These are phyloP conservation scores for Sesamia inferens DNA, from an alignment of 2,888 invertebrate genomes.

Conservation along the genomic window DNA sequence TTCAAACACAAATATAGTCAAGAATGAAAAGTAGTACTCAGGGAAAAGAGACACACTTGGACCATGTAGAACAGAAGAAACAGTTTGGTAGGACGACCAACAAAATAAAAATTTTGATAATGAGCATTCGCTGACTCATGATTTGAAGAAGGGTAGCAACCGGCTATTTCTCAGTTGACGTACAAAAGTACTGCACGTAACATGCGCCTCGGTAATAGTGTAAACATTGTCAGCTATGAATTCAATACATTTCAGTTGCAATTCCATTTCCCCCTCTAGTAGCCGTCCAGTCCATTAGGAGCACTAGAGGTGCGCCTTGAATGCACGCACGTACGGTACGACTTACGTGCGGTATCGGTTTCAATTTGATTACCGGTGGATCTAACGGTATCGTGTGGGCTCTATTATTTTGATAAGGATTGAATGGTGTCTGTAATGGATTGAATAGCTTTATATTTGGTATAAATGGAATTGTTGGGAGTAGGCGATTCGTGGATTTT, in stretches of 20 bases:
- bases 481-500: not conserved
- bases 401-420: conserved; percentile 34
- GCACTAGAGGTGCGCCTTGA: conserved; percentile 74
- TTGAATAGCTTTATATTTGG: conserved; percentile 14
- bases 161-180: not conserved
- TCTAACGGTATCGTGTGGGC: conserved; percentile 18
- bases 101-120: not conserved
- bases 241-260: conserved; percentile 82
- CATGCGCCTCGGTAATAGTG: conserved; percentile 74
- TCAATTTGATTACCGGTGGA: conserved; percentile 59
- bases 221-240: conserved; percentile 69
- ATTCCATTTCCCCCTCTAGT: conserved; percentile 68
- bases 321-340: conserved; percentile 61
- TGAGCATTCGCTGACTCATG: too few relatives aligned
- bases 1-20: not conserved
- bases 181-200: not conserved
- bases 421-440: conserved; percentile 36
- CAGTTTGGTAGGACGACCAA: not conserved
- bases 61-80: not conserved
- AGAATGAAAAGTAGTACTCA: not conserved
- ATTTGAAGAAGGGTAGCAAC: not conserved
- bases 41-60: not conserved
- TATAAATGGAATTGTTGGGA: not conserved
- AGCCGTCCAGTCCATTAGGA: conserved; percentile 72
- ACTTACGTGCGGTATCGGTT: conserved; percentile 60